These are phyloP conservation scores for Lingula anatina DNA, from an alignment of 2,888 invertebrate species.

Conservation along the genomic window DNA sequence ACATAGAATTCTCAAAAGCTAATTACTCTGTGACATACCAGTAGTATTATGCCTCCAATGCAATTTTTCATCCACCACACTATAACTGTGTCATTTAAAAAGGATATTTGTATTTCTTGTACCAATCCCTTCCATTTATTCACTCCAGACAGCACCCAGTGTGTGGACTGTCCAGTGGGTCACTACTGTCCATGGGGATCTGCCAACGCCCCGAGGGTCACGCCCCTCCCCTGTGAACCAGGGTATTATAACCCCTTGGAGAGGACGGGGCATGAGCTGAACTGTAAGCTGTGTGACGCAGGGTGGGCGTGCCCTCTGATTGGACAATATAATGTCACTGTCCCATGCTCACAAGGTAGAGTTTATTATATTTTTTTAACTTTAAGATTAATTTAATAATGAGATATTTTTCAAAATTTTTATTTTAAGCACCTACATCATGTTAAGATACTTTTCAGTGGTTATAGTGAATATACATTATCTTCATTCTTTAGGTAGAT, in stretches of 20 bases:
- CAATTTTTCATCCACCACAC: no score
- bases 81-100: no score
- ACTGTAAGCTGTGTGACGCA: slow-evolving; percentile 38
- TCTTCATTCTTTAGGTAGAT: no score
- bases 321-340: slow-evolving; percentile 28
- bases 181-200: slow-evolving; percentile 41
- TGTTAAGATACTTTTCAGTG: no score
- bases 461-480: no score
- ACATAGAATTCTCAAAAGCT: no score
- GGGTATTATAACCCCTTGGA: slow-evolving; percentile 40
- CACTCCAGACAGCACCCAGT: slow-evolving; percentile 28
- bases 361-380: no score
- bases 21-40: no score
- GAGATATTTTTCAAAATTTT: no score
- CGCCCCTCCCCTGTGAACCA: slow-evolving; percentile 35
- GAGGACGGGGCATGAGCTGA: slow-evolving; percentile 31
- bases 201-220: slow-evolving; percentile 24
- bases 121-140: not conserved
- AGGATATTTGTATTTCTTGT: not conserved
- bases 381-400: no score
- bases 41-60: no score
- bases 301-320: slow-evolving; percentile 39
- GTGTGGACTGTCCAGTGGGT: slow-evolving; percentile 36
- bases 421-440: no score
- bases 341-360: slow-evolving; percentile 40